Evolutionary conservation across 1,140 invertebrate genomes (phyloP), one percentile per base, ranked within the genome.

Genomic region (Drosophila parabipectinata): DNA sequence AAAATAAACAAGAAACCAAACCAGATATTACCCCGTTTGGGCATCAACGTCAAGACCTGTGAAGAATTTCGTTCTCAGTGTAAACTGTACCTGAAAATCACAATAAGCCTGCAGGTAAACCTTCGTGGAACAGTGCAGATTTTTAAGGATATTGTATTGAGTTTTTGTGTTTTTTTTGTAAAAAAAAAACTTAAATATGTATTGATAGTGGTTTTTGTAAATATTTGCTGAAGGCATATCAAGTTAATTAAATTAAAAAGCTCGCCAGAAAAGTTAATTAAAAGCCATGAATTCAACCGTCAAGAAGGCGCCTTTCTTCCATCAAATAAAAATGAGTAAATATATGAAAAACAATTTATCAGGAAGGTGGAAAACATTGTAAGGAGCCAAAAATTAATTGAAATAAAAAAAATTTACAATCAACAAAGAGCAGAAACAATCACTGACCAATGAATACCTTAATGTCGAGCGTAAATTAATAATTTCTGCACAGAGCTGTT

Each of bases 201-300:
- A 32, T 32, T 9, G 32, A 32, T 32, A 8, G 3, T 32, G 32
- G 34, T 28, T 26, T 26, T 28, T 28, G 26, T 12, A 2, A n/a
- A 37, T 24, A 45, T 30, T 41, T 57, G 26, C 32, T 10, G 1
- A 28, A 32, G 34, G 9, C 62, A 39, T 51, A 12, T 50, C 10
- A 30, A 18, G 34, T 37, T 37, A 37, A 37, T 37, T 4, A 37
- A 37, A 44, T 44, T 18, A 39, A 60, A 54, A 41, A 14, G 0
- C 4, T 14, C 32, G 21, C 18, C 39, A n/a, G 10, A 26, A 21
- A 8, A n/a, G 8, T 60, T 72, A 72, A 72, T 72, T 72, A 61
- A 72, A 61, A 61, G 39, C 51, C 48, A 48, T 72, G 14, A 61
- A 62, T 44, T 54, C 32, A 62, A 44, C 57, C 52, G 57, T 72